Evolutionary conservation across 2,797 vertebrate genomes (phyloP), one percentile per base, ranked within the genome.

Genomic region (Ciconia nigra): DNA sequence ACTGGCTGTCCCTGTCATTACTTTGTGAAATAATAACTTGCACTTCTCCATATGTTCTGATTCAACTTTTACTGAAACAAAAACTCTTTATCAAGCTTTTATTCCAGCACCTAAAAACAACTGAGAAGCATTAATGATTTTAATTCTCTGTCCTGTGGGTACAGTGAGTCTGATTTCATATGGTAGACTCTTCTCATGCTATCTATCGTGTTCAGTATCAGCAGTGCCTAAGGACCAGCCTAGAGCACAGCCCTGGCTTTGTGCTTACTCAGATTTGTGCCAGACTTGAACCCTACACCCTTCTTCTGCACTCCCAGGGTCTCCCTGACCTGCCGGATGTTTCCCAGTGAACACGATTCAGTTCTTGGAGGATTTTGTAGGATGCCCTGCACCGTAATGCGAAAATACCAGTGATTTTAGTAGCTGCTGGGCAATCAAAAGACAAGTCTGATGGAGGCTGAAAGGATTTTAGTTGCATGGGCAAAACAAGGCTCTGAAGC

Each of bases 141-240:
- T n/a, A 59, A 35, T 86, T 67, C 57, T 49, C 49, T 52, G 0
- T 52, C 26, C 46, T 18, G 47, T 58, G 82, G 20, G 5, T 4
- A 12, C 29, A 70, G 44, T 4, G 61, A 59, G 55, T 63, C 52
- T 84, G 51, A 57, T 76, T 83, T 83, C 67, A 20, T 28, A 5
- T 1, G 13, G n/a, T n/a, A 47, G 57, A 9, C n/a, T 61, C 41
- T 24, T 21, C 21, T 58, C 7, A 9, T 11, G 66, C 51, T 51
- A 1, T 44, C 20, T 37, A 22, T 14, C 0, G 0, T 29, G 28
- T 5, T 85, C 49, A 11, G 19, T 42, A 28, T 39, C 65, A 61
- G 77, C 33, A 35, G 49, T 15, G 33, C 46, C 83, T 37, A 10
- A 46, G 35, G 46, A 46, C 13, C 76, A 78, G 28, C 67, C 76